phyloP scores from a whole-genome alignment of 2,888 invertebrate species.

The Mimachlamys varia region DNA sequence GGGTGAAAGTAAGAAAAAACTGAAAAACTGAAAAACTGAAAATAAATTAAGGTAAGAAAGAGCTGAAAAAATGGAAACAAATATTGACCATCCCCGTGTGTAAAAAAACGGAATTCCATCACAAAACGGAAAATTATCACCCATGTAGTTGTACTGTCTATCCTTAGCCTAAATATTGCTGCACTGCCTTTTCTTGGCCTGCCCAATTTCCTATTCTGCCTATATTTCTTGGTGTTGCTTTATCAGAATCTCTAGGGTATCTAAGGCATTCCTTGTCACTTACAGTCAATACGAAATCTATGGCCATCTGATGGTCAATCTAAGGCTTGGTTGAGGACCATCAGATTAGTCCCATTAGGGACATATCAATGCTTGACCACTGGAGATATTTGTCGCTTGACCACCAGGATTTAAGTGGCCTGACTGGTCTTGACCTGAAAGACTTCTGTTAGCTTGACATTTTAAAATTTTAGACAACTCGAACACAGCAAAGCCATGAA shows the following conservation, averaged over 20 bases:
- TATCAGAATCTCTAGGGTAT: neutral
- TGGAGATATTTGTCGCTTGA: neutral
- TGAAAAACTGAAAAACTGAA: too few relatives aligned
- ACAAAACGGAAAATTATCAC: too few relatives aligned
- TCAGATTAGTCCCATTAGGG: neutral
- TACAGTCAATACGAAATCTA: neutral
- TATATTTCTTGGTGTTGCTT: neutral
- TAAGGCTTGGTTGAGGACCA: neutral
- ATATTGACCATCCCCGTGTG: too few relatives aligned
- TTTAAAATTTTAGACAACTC: neutral
- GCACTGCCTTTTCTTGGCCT: too few relatives aligned
- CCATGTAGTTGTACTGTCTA: too few relatives aligned
- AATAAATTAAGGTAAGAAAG: too few relatives aligned
- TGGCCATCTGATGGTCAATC: too few relatives aligned
- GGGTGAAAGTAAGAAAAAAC: too few relatives aligned
- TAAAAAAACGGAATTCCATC: too few relatives aligned
- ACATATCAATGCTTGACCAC: neutral
- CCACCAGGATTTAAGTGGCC: neutral
- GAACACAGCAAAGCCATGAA: neutral
- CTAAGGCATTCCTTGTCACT: neutral
- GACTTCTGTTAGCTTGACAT: neutral
- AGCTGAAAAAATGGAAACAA: too few relatives aligned
- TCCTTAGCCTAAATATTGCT: too few relatives aligned
- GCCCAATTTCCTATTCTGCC: too few relatives aligned
- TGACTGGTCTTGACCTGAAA: neutral